phyloP scores from a whole-genome alignment of 2,888 invertebrate genomes.

The Hylaea fasciaria region DNA sequence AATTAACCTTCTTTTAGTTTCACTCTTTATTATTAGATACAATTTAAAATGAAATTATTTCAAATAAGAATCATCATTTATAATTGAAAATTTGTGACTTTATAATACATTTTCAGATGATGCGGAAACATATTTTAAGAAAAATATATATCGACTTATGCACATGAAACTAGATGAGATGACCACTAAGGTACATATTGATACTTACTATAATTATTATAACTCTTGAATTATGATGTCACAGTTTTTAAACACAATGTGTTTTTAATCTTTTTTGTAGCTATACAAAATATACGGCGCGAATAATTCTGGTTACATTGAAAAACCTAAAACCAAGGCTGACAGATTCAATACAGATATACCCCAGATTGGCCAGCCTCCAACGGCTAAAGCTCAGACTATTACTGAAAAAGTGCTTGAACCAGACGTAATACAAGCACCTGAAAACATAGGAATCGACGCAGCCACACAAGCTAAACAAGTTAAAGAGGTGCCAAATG shows the following conservation, averaged over 20 bases:
- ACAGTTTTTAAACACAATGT: too few relatives aligned
- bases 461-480: background rate
- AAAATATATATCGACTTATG: constrained; percentile 48
- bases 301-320: too few relatives aligned
- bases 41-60: too few relatives aligned
- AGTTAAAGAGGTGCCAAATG: background rate
- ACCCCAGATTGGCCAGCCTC: background rate
- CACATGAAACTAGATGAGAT: constrained; percentile 46
- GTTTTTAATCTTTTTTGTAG: too few relatives aligned
- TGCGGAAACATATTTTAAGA: constrained; percentile 49
- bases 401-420: background rate
- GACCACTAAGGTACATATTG: constrained; percentile 50
- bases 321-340: background rate
- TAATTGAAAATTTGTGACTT: background rate
- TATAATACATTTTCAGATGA: constrained; percentile 44
- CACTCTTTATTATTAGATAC: too few relatives aligned
- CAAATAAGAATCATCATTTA: too few relatives aligned
- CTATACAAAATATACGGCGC: too few relatives aligned
- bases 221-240: too few relatives aligned
- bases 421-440: background rate
- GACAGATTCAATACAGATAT: too few relatives aligned
- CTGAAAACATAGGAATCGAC: background rate
- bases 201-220: background rate
- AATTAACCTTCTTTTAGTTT: too few relatives aligned
- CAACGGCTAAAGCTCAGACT: background rate